These are phyloP conservation scores for Mesoligia furuncula DNA, from an alignment of 2,888 invertebrate genomes.

Conservation along the genomic window DNA sequence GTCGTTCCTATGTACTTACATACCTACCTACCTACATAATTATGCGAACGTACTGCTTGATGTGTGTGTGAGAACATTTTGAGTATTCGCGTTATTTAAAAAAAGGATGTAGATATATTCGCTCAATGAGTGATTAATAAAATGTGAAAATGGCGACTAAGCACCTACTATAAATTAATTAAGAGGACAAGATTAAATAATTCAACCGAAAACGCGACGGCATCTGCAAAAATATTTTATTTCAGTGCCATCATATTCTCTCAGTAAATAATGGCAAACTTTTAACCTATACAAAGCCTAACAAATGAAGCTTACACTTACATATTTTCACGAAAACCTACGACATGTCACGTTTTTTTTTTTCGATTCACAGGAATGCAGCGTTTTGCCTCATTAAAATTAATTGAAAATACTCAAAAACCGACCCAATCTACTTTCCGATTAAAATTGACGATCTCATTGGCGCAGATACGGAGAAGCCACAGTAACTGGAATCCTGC, in stretches of 20 bases:
- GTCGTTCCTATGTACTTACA: not conserved
- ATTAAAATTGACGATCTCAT: conserved; percentile 42
- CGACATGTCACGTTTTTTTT: too few species aligned
- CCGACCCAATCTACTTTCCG: conserved; percentile 10
- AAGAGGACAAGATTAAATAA: conserved; percentile 22
- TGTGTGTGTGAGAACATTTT: not conserved
- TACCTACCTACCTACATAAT: not conserved
- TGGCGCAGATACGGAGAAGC: not conserved
- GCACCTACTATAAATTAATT: not conserved
- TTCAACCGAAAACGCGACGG: conserved; percentile 1
- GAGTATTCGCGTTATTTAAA: not conserved
- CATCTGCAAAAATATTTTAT: conserved; percentile 21
- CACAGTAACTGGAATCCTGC: conserved; percentile 10
- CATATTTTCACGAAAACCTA: not conserved
- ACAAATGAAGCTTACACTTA: conserved; percentile 13
- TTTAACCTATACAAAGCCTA: not conserved
- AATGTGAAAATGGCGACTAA: not conserved
- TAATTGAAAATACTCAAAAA: conserved; percentile 11
- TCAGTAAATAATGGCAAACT: not conserved
- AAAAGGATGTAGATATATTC: not conserved
- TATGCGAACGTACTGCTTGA: not conserved
- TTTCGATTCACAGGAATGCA: not conserved
- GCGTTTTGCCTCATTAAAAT: not conserved
- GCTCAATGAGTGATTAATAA: not conserved
- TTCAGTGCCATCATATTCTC: conserved; percentile 5